Base-by-base conservation (phyloP, 1,140 invertebrate genomes). In the Drosophila seguyi region DNA sequence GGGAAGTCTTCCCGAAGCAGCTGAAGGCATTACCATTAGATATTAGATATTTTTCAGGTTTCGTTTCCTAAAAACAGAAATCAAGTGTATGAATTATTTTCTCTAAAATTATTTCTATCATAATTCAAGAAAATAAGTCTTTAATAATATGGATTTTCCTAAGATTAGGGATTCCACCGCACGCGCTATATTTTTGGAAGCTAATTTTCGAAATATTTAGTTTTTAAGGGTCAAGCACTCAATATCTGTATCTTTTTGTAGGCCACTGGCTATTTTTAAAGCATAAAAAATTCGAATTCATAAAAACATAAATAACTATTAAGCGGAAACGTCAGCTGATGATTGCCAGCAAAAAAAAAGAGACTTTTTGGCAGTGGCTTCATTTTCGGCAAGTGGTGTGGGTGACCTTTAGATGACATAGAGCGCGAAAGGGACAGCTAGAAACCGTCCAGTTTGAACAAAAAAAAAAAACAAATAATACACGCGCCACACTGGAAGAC, bases 331-430 rank as follows among this genome's bases (percentile, higher is more conserved):
- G 65, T 66, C 85, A 75, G 73, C 81, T 75, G 81, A 55, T 45
- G 66, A 66, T 48, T 63, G 50, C 31, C 50, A 53, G 31, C 57
- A 25, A 44, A 59, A 36, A 53, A 47, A 61, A 45, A 45, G 47
- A 58, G 31, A 58, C 41, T 74, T 80, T 81, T 48, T 76, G 65
- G 58, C 65, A 62, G 59, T 57, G 41, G 60, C 42, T 71, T 60
- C 63, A 69, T 79, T 71, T 48, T 52, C 39, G 20, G 48, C 36
- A 45, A 38, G 34, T 58, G 44, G 59, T 74, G 78, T 56, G 63
- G 45, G 48, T 88, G 85, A 88, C 85, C 85, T 88, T 88, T 90
- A 85, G 58, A 90, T 88, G 85, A 85, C 85, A 88, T 81, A 88
- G 75, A 44, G 56, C 61, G 77, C 48, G 61, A 58, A 18, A 81